These are phyloP conservation scores for Zaprionus bogoriensis DNA, from an alignment of 2,888 invertebrate species.

Conservation along the genomic window DNA sequence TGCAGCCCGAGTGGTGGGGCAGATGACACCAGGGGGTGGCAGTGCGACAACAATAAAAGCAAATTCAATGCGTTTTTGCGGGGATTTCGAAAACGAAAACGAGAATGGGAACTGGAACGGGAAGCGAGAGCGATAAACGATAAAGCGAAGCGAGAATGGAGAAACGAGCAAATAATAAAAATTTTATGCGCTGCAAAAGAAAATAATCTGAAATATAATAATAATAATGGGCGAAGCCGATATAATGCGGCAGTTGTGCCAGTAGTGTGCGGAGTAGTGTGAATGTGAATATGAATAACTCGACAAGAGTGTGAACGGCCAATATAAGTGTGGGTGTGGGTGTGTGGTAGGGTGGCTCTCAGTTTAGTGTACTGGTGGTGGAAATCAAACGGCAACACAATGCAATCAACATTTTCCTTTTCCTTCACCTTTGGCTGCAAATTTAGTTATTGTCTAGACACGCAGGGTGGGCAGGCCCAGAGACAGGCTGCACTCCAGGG, in stretches of 20 bases:
- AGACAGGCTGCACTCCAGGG: constrained; percentile 47
- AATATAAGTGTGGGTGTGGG: constrained; percentile 58
- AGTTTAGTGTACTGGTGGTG: constrained; percentile 44
- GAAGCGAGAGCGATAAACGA: constrained; percentile 36
- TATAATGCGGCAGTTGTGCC: constrained; percentile 17
- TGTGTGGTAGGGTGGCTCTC: constrained; percentile 4
- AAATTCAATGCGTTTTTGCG: constrained; percentile 74
- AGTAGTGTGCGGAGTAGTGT: constrained; percentile 5
- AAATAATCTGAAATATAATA: constrained; percentile 44
- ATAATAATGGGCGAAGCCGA: constrained; percentile 40
- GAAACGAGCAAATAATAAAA: constrained; percentile 73
- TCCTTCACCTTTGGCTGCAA: constrained; percentile 62
- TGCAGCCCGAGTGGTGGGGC: constrained; percentile 6
- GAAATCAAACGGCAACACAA: constrained; percentile 76
- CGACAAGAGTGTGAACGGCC: constrained; percentile 80
- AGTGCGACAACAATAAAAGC: constrained; percentile 67
- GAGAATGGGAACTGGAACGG: constrained; percentile 49
- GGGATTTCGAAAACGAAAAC: constrained; percentile 67
- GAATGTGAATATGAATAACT: constrained; percentile 56
- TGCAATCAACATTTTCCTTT: constrained; percentile 76
- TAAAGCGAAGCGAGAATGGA: constrained; percentile 40
- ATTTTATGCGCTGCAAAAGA: constrained; percentile 45
- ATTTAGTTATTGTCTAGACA: constrained; percentile 73
- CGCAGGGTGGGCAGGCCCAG: constrained; percentile 20
- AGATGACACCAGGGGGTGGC: constrained; percentile 13